Percentiles rank a stretch among this genome's conserved stretches.
phyloP scores from a whole-genome alignment of 37 sponge, comb jelly and placozoan genomes.

The Eunapius fragilis region DNA sequence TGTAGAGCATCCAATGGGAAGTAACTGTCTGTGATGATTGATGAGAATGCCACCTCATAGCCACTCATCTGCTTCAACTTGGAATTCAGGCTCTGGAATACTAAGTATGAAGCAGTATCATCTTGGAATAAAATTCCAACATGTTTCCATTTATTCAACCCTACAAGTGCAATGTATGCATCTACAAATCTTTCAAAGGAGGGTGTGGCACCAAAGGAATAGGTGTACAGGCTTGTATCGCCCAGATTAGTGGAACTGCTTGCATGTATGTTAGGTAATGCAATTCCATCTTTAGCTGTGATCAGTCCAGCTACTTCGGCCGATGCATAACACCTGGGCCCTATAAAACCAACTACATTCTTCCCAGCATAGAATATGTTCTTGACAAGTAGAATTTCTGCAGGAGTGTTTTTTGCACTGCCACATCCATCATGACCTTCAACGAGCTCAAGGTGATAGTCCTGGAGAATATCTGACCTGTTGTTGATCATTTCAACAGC shows the following conservation, averaged over 20 bases:
- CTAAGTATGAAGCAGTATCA: background rate
- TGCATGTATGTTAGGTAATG: slow-evolving; percentile 13
- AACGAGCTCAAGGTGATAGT: slow-evolving; percentile 31
- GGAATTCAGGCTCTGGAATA: background rate
- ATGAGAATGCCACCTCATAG: background rate
- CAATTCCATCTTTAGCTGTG: slow-evolving; percentile 1
- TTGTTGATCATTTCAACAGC: slow-evolving; percentile 31
- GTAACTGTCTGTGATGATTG: background rate
- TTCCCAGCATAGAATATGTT: background rate
- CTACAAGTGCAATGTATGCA: background rate
- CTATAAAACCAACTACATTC: slow-evolving; percentile 14
- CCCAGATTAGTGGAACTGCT: slow-evolving; percentile 12
- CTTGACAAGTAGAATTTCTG: background rate
- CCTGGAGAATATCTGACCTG: background rate
- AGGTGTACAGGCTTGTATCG: background rate
- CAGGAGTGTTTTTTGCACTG: background rate
- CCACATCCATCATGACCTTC: slow-evolving; percentile 35
- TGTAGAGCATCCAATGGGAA: background rate
- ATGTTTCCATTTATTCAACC: slow-evolving; percentile 14
- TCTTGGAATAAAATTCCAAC: slow-evolving; percentile 17
- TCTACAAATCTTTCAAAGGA: slow-evolving; percentile 8
- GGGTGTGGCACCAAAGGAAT: slow-evolving; percentile 23
- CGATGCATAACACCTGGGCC: slow-evolving; percentile 37
- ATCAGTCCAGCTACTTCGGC: background rate
- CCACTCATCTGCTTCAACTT: background rate